Conservation (phyloP, 2,113 vertebrate species). For the Crotalus helleri region DNA sequence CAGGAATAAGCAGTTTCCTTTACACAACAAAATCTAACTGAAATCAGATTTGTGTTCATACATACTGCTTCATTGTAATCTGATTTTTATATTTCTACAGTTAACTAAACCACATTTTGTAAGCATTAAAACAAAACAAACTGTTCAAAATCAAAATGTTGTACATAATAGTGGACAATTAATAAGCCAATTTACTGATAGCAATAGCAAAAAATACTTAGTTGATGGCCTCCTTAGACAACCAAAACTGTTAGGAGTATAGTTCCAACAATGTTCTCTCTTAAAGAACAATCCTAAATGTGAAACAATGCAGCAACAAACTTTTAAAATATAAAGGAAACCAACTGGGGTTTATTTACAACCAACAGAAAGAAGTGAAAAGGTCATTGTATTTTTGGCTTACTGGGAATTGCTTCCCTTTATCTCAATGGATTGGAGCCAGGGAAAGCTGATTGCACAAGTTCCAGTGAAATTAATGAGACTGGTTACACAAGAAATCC, state of each 20-base stretch:
- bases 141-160: background rate
- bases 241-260: background rate
- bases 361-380: background rate
- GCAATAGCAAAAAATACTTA: background rate
- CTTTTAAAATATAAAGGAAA: background rate
- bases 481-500: background rate
- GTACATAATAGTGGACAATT: background rate
- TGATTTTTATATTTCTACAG: background rate
- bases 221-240: background rate
- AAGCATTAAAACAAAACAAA: conserved; percentile 1
- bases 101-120: background rate
- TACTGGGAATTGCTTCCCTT: background rate
- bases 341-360: background rate
- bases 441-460: background rate
- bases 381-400: background rate
- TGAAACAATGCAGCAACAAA: background rate
- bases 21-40: background rate
- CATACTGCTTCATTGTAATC: background rate
- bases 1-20: background rate
- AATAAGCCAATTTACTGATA: background rate
- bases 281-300: background rate
- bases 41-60: background rate
- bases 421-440: background rate
- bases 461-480: background rate
- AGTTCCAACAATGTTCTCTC: background rate